Conservation (phyloP, 2,113 vertebrate species). For the Oenanthe oenanthe region DNA sequence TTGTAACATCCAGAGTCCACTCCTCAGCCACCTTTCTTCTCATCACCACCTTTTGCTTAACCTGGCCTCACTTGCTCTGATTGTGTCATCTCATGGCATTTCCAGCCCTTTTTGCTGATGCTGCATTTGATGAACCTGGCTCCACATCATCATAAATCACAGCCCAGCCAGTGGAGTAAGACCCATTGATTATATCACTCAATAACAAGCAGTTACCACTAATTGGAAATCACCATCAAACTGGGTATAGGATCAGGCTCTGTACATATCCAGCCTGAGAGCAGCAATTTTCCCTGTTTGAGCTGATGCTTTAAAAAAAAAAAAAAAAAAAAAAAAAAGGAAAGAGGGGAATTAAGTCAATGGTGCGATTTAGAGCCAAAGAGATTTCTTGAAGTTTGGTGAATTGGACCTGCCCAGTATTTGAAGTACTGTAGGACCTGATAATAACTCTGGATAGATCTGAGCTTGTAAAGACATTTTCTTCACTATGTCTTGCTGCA, state of each 20-base stretch:
- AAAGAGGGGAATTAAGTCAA: not conserved
- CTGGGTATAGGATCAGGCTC: constrained; percentile 22
- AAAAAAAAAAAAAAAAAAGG: too few relatives aligned
- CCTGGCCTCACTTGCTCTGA: not conserved
- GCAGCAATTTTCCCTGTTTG: constrained; percentile 48
- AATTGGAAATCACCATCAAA: constrained; percentile 60
- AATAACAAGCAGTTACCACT: constrained; percentile 64
- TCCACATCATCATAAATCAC: constrained; percentile 61
- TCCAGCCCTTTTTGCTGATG: not conserved
- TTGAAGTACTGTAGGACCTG: not conserved
- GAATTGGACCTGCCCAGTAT: not conserved
- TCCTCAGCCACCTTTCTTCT: not conserved
- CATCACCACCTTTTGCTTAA: not conserved
- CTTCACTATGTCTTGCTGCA: rapidly evolving
- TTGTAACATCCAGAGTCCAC: not conserved
- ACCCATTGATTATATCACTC: constrained; percentile 67
- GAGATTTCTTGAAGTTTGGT: not conserved
- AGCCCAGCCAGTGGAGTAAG: constrained; percentile 22
- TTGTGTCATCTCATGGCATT: not conserved
- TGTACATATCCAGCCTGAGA: not conserved
- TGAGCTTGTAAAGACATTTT: not conserved
- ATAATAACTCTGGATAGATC: not conserved
- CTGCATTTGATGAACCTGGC: constrained; percentile 45
- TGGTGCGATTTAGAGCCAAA: not conserved
- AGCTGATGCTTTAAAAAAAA: not conserved